Evolutionary conservation across 2,113 vertebrate species (phyloP).

Genomic region (Plotosus lineatus): DNA sequence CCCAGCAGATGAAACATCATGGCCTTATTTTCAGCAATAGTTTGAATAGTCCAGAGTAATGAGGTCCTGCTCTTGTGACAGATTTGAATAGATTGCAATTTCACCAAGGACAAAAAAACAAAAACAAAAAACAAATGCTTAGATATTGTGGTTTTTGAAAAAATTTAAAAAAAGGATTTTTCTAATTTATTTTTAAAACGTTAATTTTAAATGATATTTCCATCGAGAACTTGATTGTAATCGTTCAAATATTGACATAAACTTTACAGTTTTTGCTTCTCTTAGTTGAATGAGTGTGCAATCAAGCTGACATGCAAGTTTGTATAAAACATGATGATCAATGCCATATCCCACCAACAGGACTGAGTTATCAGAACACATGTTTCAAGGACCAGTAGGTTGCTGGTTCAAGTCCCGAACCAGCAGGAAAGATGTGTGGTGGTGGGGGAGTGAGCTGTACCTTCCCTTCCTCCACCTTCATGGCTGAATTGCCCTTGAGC

Average conservation of each 20-base stretch:
- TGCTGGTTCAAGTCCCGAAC: no score
- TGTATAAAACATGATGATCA: not conserved
- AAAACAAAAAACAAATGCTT: not conserved
- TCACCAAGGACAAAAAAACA: not conserved
- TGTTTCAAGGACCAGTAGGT: no score
- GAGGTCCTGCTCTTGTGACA: not conserved
- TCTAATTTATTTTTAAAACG: no score
- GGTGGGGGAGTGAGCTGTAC: no score
- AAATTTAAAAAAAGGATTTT: not conserved
- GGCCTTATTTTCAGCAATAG: not conserved
- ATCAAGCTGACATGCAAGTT: not conserved
- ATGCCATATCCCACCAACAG: not conserved
- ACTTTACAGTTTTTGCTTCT: not conserved
- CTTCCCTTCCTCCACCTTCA: no score
- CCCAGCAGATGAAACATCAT: slow-evolving; percentile 33
- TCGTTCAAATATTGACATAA: not conserved
- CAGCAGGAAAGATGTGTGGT: no score
- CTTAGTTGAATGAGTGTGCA: not conserved
- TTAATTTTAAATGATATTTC: not conserved
- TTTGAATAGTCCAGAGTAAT: slow-evolving; percentile 16
- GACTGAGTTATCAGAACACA: not conserved
- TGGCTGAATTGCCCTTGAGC: no score
- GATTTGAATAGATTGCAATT: not conserved
- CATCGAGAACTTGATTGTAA: not conserved
- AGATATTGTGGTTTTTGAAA: not conserved